Evolutionary conservation across 2,888 invertebrate genomes (phyloP).

Genomic region (Chrysomela aeneicollis): DNA sequence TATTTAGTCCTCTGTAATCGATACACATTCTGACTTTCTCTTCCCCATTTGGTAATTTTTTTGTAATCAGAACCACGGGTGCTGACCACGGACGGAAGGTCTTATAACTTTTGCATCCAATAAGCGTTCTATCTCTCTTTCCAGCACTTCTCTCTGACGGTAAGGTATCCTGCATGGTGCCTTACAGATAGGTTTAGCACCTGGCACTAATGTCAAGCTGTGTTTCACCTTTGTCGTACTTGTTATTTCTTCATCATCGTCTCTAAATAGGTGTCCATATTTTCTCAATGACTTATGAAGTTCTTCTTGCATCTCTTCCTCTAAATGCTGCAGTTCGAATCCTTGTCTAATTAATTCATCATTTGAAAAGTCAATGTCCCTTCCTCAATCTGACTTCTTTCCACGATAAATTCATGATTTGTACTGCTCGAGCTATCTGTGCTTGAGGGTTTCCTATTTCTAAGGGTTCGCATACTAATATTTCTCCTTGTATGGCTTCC

Average conservation of each 20-base stretch:
- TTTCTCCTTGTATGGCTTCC: neutral
- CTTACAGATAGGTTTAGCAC: slow-evolving; percentile 23
- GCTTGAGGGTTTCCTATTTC: slow-evolving; percentile 17
- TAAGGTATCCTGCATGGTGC: no score
- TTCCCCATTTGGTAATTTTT: no score
- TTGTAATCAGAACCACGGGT: slow-evolving; percentile 29
- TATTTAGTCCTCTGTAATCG: slow-evolving; percentile 27
- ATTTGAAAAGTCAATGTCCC: neutral
- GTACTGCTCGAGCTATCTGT: slow-evolving; percentile 3
- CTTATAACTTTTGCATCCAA: slow-evolving; percentile 17
- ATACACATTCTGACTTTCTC: slow-evolving; percentile 33
- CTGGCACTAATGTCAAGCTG: slow-evolving; percentile 19
- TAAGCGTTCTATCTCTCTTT: no score
- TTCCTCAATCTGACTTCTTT: slow-evolving; percentile 4
- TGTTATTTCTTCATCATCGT: slow-evolving; percentile 19
- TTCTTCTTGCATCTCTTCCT: no score
- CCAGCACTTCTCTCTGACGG: no score
- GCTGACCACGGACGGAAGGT: slow-evolving; percentile 33
- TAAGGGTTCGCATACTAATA: neutral
- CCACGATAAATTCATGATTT: slow-evolving; percentile 7
- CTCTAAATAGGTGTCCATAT: slow-evolving; percentile 17
- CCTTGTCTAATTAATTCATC: slow-evolving; percentile 12
- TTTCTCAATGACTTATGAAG: slow-evolving; percentile 1
- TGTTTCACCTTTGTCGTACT: slow-evolving; percentile 28
- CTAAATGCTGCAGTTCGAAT: slow-evolving; percentile 21